These are phyloP conservation scores for Pseudocheirus occidentalis DNA, from an alignment of 2,797 vertebrate genomes.

Conservation along the genomic window DNA sequence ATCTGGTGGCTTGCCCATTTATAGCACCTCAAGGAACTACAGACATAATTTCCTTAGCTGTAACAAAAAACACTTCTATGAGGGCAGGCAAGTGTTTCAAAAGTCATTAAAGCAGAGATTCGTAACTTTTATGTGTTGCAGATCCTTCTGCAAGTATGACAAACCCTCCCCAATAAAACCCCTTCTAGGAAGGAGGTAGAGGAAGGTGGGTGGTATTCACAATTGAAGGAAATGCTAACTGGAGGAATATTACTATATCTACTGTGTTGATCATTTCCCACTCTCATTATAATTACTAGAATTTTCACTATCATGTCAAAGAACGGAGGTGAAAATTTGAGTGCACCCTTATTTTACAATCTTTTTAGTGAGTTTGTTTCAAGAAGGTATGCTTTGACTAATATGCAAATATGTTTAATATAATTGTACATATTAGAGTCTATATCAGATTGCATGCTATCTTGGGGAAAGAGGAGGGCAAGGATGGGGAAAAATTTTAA, in stretches of 20 bases:
- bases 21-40: neutral
- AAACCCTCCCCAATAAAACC: neutral
- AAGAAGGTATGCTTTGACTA: neutral
- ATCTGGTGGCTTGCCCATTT: neutral
- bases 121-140: neutral
- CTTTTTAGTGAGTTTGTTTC: neutral
- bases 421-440: no score
- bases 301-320: neutral
- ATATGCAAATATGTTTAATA: no score
- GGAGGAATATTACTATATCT: neutral
- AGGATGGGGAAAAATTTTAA: no score
- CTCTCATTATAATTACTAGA: neutral
- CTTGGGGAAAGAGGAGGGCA: no score
- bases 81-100: neutral
- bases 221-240: neutral
- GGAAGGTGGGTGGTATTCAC: fast-evolving
- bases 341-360: neutral
- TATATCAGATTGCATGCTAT: no score
- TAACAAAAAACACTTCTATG: neutral
- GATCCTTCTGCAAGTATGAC: neutral
- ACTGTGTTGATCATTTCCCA: neutral
- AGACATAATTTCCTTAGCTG: neutral
- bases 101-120: neutral
- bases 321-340: neutral
- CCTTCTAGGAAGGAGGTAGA: neutral